Percentiles rank a stretch among this genome's conserved stretches.
Conservation (phyloP, 2,113 vertebrate genomes). For the Leptosomus discolor region DNA sequence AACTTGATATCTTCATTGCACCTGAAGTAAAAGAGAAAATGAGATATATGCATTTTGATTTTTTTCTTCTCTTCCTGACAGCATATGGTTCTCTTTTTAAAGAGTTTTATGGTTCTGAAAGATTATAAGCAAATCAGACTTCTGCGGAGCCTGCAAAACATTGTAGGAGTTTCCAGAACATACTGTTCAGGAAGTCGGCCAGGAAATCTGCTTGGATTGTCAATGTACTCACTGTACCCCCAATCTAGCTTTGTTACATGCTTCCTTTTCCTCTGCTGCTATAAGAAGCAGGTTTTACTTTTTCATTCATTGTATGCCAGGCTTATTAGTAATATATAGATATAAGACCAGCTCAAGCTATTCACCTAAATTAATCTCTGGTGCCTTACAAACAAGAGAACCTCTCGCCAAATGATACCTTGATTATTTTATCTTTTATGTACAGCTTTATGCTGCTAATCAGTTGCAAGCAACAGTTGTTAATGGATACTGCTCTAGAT, state of each 20-base stretch:
- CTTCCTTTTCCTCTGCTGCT: background rate
- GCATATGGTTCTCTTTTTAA: background rate
- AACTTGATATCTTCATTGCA: background rate
- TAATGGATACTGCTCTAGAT: background rate
- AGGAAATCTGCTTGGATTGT: too few species aligned
- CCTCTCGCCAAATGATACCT: background rate
- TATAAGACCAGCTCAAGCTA: background rate
- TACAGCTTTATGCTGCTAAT: background rate
- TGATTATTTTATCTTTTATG: background rate
- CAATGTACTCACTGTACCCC: background rate
- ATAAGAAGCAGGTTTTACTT: background rate
- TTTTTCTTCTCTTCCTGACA: background rate
- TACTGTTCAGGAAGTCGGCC: background rate
- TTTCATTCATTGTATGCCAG: background rate
- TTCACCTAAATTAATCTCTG: background rate
- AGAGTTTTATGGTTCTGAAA: background rate
- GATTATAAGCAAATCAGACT: background rate
- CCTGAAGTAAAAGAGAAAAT: background rate
- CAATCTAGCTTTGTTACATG: background rate
- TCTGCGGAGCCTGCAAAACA: background rate
- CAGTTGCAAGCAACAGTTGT: background rate
- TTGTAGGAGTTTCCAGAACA: background rate
- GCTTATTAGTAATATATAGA: background rate
- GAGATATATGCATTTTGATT: background rate
- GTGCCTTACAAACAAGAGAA: background rate